These are phyloP conservation scores for Pseudonaja textilis DNA, from an alignment of 2,113 vertebrate species.

Conservation along the genomic window DNA sequence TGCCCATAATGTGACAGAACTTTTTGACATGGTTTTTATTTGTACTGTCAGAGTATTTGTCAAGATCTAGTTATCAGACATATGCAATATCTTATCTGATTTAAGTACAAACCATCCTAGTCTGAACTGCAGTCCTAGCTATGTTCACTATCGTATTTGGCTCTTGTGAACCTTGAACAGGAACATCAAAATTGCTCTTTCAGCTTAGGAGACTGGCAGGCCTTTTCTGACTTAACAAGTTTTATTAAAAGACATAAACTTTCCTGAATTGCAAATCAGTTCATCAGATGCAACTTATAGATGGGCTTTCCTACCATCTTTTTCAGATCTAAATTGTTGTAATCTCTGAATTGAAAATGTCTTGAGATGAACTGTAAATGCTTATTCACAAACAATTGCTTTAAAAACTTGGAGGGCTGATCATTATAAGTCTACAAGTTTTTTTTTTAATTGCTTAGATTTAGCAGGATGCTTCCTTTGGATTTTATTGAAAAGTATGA, in stretches of 20 bases:
- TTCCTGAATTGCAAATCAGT: not conserved
- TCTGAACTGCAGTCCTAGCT: not conserved
- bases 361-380: not conserved
- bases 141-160: not conserved
- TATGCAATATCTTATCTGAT: not conserved
- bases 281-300: not conserved
- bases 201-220: not conserved
- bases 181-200: not conserved
- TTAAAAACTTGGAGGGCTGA: not conserved
- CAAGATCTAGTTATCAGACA: not conserved
- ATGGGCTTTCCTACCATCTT: not conserved
- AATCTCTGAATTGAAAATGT: not conserved
- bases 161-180: not conserved
- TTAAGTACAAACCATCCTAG: not conserved
- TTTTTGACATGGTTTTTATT: not conserved
- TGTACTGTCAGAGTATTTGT: not conserved
- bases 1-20: not conserved
- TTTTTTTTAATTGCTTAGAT: not conserved
- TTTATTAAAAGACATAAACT: too few relatives aligned
- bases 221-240: not conserved
- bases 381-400: not conserved
- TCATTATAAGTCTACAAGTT: not conserved
- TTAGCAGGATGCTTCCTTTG: not conserved
- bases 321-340: not conserved
- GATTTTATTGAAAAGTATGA: not conserved